phyloP scores from a whole-genome alignment of 2,113 vertebrate species.

The Antechinus stuartii region DNA sequence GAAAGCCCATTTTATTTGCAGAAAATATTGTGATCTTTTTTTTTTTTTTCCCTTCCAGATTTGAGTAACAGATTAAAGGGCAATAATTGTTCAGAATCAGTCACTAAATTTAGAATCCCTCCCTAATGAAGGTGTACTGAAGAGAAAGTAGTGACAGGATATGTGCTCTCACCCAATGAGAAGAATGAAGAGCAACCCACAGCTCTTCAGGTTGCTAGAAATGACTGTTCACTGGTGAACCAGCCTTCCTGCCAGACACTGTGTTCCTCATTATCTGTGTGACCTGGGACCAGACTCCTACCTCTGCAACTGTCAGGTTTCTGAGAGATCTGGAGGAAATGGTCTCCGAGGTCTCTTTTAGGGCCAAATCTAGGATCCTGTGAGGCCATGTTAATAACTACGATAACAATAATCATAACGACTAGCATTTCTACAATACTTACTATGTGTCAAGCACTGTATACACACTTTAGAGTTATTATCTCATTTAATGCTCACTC shows the following conservation, averaged over 20 bases:
- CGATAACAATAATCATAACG: not conserved
- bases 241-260: not conserved
- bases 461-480: no score
- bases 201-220: not conserved
- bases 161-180: not conserved
- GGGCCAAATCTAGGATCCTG: not conserved
- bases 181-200: not conserved
- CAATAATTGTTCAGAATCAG: not conserved
- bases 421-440: not conserved
- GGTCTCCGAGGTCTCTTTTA: not conserved
- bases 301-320: not conserved
- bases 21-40: rapidly evolving
- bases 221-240: not conserved
- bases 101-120: not conserved
- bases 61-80: not conserved
- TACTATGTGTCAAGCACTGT: not conserved
- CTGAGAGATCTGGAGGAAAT: not conserved
- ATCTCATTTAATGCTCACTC: not conserved
- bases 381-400: not conserved
- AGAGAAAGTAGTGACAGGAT: not conserved
- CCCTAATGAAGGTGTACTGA: rapidly evolving
- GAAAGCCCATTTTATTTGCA: not conserved
- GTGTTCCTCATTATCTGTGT: not conserved
- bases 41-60: rapidly evolving
- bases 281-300: not conserved